These are phyloP conservation scores for Neuroterus valhalla DNA, from an alignment of 1,140 invertebrate genomes.

Conservation along the genomic window DNA sequence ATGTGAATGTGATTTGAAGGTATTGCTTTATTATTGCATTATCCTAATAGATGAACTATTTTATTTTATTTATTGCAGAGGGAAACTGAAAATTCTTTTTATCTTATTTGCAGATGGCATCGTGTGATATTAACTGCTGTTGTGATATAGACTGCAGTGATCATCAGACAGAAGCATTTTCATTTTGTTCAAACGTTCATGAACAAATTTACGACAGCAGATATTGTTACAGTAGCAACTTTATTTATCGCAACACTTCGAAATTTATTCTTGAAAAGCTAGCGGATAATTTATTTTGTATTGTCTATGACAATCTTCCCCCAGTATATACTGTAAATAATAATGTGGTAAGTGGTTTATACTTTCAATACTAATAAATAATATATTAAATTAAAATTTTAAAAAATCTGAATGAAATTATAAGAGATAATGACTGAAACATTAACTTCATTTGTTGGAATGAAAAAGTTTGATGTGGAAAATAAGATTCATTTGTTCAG, in stretches of 20 bases:
- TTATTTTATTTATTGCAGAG: constrained; percentile 13
- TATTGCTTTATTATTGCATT: constrained; percentile 44
- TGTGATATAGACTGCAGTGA: constrained; percentile 69
- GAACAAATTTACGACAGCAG: constrained; percentile 66
- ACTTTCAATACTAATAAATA: constrained; percentile 32
- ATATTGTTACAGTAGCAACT: constrained; percentile 70
- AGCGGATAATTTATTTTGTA: constrained; percentile 70
- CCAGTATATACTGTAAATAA: constrained; percentile 61
- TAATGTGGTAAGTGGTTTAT: constrained; percentile 57
- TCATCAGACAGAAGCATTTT: constrained; percentile 66
- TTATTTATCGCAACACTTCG: constrained; percentile 68
- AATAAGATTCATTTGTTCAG: too few species aligned
- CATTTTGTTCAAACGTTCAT: constrained; percentile 60
- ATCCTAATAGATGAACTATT: constrained; percentile 10
- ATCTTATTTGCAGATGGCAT: constrained; percentile 49
- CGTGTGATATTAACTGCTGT: constrained; percentile 71
- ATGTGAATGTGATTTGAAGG: constrained; percentile 68
- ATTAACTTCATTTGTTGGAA: too few species aligned
- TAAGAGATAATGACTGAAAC: too few species aligned
- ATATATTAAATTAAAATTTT: constrained; percentile 43
- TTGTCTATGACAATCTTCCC: constrained; percentile 71
- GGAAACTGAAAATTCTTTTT: constrained; percentile 12
- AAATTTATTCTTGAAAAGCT: constrained; percentile 68
- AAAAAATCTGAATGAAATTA: constrained; percentile 43
- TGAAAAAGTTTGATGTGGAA: too few species aligned